These are phyloP conservation scores for Galendromus occidentalis DNA, from an alignment of 1,140 invertebrate genomes.

Conservation along the genomic window DNA sequence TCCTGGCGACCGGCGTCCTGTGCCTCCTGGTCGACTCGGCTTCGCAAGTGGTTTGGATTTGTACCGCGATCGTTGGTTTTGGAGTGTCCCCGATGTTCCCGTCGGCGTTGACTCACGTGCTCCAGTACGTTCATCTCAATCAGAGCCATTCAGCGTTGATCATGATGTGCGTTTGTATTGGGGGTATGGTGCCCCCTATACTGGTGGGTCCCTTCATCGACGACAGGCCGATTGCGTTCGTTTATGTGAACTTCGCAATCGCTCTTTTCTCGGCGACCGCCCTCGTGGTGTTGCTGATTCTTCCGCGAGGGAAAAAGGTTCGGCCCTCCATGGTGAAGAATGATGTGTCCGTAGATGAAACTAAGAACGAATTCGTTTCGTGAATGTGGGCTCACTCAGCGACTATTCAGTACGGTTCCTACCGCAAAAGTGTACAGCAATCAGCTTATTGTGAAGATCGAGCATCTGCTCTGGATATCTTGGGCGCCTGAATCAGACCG, in stretches of 20 bases:
- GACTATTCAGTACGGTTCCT: too few relatives aligned
- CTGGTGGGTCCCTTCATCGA: not conserved
- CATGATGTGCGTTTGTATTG: not conserved
- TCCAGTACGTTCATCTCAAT: not conserved
- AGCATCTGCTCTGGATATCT: too few relatives aligned
- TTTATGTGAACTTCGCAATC: not conserved
- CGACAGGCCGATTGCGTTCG: not conserved
- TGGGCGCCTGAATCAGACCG: too few relatives aligned
- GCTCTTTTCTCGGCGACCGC: not conserved
- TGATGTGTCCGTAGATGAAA: too few relatives aligned
- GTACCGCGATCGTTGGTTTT: not conserved
- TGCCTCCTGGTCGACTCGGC: too few relatives aligned
- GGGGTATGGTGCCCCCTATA: not conserved
- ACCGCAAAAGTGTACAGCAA: too few relatives aligned
- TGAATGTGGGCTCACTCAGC: too few relatives aligned
- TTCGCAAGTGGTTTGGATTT: not conserved
- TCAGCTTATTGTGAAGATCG: too few relatives aligned
- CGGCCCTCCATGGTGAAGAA: not conserved
- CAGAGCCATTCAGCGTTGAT: not conserved
- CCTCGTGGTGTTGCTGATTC: not conserved
- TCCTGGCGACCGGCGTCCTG: not conserved
- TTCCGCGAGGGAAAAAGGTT: not conserved
- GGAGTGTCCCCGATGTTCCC: not conserved
- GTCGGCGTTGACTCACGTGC: not conserved
- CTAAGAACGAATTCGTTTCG: too few relatives aligned